Percentiles rank a stretch among this genome's conserved stretches.
phyloP scores from a whole-genome alignment of 2,113 vertebrate genomes.

The Xenopus tropicalis region UCB_Xtro_10.0 CM004445.2:110330001-110330500 shows the following conservation, averaged over 20 bases:
- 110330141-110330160: too few species aligned
- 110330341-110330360: slow-evolving; percentile 1
- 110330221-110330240: not conserved
- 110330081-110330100: too few species aligned
- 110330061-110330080: too few species aligned
- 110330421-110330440: not conserved
- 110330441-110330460: not conserved
- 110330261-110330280: not conserved
- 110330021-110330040: too few species aligned
- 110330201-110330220: too few species aligned
- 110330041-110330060: too few species aligned
- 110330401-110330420: not conserved
- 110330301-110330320: not conserved
- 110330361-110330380: not conserved
- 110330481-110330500: not conserved
- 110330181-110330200: too few species aligned
- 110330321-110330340: not conserved
- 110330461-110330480: slow-evolving; percentile 6
- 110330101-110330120: too few species aligned
- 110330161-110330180: too few species aligned
- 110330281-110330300: not conserved
- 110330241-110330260: too few species aligned
- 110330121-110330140: too few species aligned
- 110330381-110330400: not conserved
- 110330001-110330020: too few species aligned